Percentiles rank a stretch among this genome's conserved stretches.
phyloP scores from a whole-genome alignment of 2,113 vertebrate genomes.

The Onychorhynchus coronatus region DNA sequence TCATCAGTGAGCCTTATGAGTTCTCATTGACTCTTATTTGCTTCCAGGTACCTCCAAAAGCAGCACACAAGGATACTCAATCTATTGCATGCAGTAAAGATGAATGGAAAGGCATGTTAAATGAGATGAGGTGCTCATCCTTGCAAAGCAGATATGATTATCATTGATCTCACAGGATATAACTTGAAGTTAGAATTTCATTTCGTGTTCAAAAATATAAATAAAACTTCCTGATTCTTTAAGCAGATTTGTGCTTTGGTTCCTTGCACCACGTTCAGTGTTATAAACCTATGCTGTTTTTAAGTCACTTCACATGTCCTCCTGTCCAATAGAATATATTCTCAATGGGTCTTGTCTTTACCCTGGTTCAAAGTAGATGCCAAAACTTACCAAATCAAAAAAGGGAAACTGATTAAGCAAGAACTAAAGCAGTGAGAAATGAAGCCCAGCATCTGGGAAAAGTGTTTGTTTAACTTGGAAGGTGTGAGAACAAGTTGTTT shows the following conservation, averaged over 20 bases:
- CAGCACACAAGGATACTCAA: neutral
- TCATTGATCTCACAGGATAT: neutral
- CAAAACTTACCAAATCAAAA: neutral
- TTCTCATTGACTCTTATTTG: neutral
- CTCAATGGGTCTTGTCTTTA: neutral
- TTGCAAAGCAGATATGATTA: slow-evolving; percentile 1
- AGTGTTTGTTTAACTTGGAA: neutral
- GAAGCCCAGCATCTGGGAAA: neutral
- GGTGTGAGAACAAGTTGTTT: neutral
- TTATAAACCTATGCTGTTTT: neutral
- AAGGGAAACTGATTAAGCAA: neutral
- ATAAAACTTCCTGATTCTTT: neutral
- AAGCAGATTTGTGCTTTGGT: neutral
- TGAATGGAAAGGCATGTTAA: neutral
- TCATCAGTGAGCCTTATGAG: neutral
- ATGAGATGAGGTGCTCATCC: neutral
- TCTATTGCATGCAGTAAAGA: neutral
- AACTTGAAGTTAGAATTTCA: neutral
- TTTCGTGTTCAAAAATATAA: neutral
- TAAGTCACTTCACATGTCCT: neutral
- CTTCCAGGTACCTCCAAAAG: neutral
- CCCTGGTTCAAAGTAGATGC: neutral
- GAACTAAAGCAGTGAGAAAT: neutral
- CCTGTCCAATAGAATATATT: neutral
- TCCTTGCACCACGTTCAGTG: neutral